Evolutionary conservation across 2,888 invertebrate species (phyloP).

Genomic region (Ptilodon capucinus): DNA sequence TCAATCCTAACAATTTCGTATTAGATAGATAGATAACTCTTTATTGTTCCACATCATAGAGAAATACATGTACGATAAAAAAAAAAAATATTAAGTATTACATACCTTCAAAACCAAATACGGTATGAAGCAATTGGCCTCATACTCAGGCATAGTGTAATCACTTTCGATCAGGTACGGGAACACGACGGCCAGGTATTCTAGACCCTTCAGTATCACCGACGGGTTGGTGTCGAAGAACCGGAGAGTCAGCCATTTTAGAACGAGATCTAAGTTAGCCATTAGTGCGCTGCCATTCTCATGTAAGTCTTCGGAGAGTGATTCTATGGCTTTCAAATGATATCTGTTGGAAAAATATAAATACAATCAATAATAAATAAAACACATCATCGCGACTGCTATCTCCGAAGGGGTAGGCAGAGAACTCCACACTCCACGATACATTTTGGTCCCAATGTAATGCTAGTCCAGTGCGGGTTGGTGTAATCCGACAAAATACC

Average conservation of each 20-base stretch:
- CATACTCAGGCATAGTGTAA: constrained; percentile 94
- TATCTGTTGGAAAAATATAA: constrained; percentile 83
- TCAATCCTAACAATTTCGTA: no score
- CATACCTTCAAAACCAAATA: constrained; percentile 95
- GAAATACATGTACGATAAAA: no score
- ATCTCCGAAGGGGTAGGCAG: no score
- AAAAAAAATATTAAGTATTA: neutral
- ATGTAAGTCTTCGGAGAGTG: constrained; percentile 91
- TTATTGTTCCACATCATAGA: no score
- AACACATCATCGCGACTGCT: no score
- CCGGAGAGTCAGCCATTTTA: constrained; percentile 97
- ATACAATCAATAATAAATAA: no score
- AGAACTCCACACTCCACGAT: no score
- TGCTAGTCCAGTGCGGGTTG: no score
- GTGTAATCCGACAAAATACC: no score
- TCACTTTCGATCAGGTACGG: constrained; percentile 89
- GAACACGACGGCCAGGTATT: constrained; percentile 94
- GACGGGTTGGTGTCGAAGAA: constrained; percentile 99
- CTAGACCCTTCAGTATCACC: constrained; percentile 96
- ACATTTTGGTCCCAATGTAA: no score
- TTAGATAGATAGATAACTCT: no score
- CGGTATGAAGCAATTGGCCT: constrained; percentile 96
- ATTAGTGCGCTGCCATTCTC: constrained; percentile 91
- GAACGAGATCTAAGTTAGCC: constrained; percentile 95
- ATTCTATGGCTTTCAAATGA: constrained; percentile 97